These are phyloP conservation scores for Gobio occitaniae DNA, from an alignment of 2,797 vertebrate genomes.

Conservation along the genomic window DNA sequence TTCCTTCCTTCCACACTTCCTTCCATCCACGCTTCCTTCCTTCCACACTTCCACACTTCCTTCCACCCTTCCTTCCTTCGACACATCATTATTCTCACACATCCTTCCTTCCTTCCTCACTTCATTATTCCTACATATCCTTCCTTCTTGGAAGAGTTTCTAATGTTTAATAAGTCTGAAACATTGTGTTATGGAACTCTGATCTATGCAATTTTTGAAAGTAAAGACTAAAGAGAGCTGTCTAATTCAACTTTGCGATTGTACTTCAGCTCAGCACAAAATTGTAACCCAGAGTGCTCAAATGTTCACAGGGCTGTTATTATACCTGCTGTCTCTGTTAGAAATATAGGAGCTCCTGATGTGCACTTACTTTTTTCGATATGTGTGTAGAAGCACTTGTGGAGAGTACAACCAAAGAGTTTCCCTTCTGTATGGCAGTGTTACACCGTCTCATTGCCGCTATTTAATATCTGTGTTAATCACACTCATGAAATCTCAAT, in stretches of 20 bases:
- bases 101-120: too few relatives aligned
- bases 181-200: background rate
- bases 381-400: background rate
- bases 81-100: too few relatives aligned
- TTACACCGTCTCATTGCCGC: background rate
- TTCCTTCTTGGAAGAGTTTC: background rate
- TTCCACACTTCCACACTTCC: too few relatives aligned
- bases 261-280: background rate
- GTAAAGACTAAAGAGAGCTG: background rate
- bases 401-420: background rate
- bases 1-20: too few relatives aligned
- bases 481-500: background rate
- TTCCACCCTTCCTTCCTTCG: background rate
- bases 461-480: background rate
- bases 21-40: too few relatives aligned
- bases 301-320: constrained; percentile 23
- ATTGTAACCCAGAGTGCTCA: constrained; percentile 3
- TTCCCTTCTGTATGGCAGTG: background rate
- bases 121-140: background rate
- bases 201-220: background rate
- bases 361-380: constrained; percentile 8
- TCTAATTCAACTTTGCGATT: background rate
- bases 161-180: background rate
- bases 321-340: constrained; percentile 27
- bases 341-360: background rate